Conservation (phyloP, 2,797 vertebrate species). For the Pipistrellus kuhlii region DNA sequence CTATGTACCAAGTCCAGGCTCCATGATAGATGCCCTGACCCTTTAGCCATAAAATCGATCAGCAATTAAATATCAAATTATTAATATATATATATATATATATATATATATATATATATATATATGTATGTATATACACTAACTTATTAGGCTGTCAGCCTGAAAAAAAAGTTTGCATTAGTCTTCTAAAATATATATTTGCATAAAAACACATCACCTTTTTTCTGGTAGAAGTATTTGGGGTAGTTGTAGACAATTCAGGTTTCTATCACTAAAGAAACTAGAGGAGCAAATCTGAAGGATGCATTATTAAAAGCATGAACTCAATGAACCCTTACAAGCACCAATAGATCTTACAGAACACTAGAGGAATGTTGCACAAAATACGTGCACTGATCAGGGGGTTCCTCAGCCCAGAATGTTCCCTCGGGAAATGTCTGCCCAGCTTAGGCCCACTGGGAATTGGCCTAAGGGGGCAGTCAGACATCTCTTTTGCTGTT, state of each 20-base stretch:
- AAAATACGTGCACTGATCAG: accelerated
- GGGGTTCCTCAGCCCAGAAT: no score
- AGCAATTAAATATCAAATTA: background rate
- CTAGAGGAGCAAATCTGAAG: background rate
- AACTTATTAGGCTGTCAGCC: background rate
- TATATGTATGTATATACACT: background rate
- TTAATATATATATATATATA: background rate
- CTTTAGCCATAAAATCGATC: background rate
- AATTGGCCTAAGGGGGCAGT: no score
- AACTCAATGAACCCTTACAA: background rate
- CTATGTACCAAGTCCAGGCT: background rate
- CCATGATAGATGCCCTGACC: background rate
- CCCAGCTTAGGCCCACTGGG: no score
- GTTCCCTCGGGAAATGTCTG: no score
- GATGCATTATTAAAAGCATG: background rate
- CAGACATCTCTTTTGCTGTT: no score
- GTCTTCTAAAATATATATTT: background rate
- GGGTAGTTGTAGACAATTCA: background rate
- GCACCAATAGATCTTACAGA: background rate
- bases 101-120: background rate
- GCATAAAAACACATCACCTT: background rate
- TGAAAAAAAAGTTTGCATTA: background rate
- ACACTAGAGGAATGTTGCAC: background rate
- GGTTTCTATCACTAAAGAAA: background rate
- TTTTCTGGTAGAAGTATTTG: background rate